These are phyloP conservation scores for Drepanosiphum platanoidis DNA, from an alignment of 2,888 invertebrate genomes.

Conservation along the genomic window DNA sequence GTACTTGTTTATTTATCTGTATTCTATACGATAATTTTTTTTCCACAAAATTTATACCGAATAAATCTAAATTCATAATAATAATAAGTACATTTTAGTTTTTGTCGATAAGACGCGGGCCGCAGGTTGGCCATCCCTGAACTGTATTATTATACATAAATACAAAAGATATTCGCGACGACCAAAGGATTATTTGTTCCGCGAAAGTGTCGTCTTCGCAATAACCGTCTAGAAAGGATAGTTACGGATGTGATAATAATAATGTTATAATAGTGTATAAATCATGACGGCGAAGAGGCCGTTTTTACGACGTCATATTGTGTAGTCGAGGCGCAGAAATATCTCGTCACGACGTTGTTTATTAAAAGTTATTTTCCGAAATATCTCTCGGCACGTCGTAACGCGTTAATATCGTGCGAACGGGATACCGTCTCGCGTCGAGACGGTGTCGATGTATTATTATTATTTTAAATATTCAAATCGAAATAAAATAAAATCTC, in stretches of 20 bases:
- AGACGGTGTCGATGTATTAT: background rate
- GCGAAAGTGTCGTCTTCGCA: background rate
- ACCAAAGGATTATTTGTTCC: slow-evolving; percentile 3
- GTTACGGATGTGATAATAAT: background rate
- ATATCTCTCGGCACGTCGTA: background rate
- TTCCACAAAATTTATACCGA: no score
- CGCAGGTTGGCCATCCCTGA: no score
- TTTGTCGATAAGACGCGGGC: no score
- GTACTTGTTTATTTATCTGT: no score
- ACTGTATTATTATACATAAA: no score
- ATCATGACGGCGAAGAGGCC: background rate
- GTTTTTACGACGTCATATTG: background rate
- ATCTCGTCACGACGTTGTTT: background rate
- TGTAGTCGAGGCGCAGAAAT: background rate
- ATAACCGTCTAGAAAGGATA: slow-evolving; percentile 8
- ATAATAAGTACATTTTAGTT: no score
- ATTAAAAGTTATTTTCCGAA: background rate
- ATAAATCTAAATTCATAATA: no score
- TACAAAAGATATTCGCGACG: no score
- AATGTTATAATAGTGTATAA: background rate
- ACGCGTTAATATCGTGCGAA: no score
- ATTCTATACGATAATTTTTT: no score
- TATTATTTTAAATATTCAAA: background rate
- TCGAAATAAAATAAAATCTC: background rate
- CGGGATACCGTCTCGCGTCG: background rate